A percentile compares a stretch with the other conserved stretches of the same genome.
Conservation (phyloP, 2,888 invertebrate species). For the Meiosimyza decipiens region DNA sequence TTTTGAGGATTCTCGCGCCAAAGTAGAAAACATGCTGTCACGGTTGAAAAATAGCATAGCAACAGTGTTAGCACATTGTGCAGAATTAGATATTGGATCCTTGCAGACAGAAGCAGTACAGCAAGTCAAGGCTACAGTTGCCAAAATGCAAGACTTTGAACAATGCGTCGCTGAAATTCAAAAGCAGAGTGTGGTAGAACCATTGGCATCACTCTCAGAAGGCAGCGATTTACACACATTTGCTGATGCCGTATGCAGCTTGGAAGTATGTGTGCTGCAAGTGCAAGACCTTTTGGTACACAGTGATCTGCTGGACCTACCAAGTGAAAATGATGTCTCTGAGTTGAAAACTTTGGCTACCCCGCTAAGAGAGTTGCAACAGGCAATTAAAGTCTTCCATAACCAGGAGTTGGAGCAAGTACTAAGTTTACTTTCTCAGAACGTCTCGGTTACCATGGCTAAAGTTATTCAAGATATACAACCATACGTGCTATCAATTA, state of each 20-base stretch:
- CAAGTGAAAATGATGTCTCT: conserved; percentile 49
- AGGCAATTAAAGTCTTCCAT: conserved; percentile 52
- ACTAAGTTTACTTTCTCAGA: conserved; percentile 43
- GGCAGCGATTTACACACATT: conserved; percentile 57
- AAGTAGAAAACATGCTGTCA: conserved; percentile 51
- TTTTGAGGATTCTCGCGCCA: conserved; percentile 42
- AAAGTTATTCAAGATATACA: conserved; percentile 49
- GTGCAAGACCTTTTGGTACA: conserved; percentile 57
- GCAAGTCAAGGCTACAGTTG: conserved; percentile 55
- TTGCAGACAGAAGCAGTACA: conserved; percentile 49
- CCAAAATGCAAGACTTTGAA: conserved; percentile 65
- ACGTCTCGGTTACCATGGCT: conserved; percentile 43
- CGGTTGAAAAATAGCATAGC: conserved; percentile 59
- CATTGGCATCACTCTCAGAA: conserved; percentile 58
- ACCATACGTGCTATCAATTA: conserved; percentile 51
- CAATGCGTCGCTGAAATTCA: conserved; percentile 64
- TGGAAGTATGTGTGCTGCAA: conserved; percentile 59
- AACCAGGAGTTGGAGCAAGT: conserved; percentile 51
- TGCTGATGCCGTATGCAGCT: conserved; percentile 58
- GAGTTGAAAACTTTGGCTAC: conserved; percentile 53
- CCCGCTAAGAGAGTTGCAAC: conserved; percentile 58
- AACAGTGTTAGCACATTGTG: conserved; percentile 56
- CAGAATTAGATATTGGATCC: conserved; percentile 52
- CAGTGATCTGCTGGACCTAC: conserved; percentile 47
- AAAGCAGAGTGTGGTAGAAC: conserved; percentile 59